phyloP scores from a whole-genome alignment of 2,113 vertebrate species.

The Zootoca vivipara region DNA sequence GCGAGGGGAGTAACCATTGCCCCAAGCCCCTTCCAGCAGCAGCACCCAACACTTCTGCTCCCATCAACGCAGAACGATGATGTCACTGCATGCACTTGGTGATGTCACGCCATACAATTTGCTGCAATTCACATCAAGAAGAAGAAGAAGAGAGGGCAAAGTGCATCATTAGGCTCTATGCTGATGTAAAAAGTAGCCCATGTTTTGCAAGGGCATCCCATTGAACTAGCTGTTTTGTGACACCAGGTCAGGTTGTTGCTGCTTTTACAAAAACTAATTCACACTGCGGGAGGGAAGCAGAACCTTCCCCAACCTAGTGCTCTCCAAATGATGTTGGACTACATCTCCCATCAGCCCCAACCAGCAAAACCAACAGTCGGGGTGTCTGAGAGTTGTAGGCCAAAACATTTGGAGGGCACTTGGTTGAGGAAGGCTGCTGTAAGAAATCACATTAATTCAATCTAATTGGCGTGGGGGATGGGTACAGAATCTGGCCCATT shows the following conservation, averaged over 20 bases:
- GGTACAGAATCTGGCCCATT: not conserved
- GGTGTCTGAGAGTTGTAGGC: no score
- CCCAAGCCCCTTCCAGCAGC: not conserved
- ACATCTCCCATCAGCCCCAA: no score
- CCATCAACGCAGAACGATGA: not conserved
- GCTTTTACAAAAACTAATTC: not conserved
- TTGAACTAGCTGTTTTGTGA: not conserved
- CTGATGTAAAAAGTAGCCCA: not conserved
- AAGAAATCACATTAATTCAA: not conserved
- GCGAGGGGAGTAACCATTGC: not conserved
- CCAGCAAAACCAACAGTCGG: no score
- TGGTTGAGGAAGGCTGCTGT: not conserved
- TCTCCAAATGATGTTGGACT: no score
- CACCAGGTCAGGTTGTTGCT: no score
- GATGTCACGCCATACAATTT: not conserved
- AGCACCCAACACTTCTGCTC: not conserved
- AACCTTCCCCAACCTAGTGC: no score
- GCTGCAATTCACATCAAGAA: not conserved
- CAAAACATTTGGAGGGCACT: no score
- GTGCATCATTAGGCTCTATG: not conserved
- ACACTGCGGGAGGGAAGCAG: no score
- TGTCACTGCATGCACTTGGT: not conserved
- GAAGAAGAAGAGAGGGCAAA: not conserved
- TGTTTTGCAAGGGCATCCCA: not conserved
- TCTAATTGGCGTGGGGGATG: not conserved